A percentile compares a stretch with the other conserved stretches of the same genome.
phyloP scores from a whole-genome alignment of 64 coral and sea anemone genomes.

The Montipora efflorescens region DNA sequence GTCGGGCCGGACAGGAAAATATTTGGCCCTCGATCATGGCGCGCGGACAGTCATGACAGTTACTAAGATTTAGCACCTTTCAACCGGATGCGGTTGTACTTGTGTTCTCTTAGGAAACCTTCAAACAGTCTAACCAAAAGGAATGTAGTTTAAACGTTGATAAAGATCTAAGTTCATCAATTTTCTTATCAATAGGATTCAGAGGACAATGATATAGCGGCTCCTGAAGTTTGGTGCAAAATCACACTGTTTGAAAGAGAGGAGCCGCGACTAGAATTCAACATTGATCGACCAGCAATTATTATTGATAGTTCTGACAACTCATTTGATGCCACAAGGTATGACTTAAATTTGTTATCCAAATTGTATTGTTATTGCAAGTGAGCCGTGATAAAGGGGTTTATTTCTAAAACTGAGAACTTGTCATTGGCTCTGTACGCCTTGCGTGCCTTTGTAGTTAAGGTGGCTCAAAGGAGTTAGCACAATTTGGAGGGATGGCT shows the following conservation, averaged over 20 bases:
- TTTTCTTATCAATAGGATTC: background rate
- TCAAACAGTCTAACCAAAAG: too few relatives aligned
- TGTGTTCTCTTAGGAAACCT: too few relatives aligned
- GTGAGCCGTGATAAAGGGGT: too few relatives aligned
- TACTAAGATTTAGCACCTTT: too few relatives aligned
- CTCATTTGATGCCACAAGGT: slow-evolving; percentile 76
- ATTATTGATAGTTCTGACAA: slow-evolving; percentile 71
- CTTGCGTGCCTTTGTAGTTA: too few relatives aligned
- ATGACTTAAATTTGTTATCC: background rate
- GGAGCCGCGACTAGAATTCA: slow-evolving; percentile 38
- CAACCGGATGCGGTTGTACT: too few relatives aligned
- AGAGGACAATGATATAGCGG: slow-evolving; percentile 4
- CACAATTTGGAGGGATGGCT: background rate
- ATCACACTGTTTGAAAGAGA: slow-evolving; percentile 73
- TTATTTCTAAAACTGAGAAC: too few relatives aligned
- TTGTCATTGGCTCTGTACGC: too few relatives aligned
- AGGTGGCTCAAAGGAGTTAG: background rate
- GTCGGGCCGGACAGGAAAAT: too few relatives aligned
- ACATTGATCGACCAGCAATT: slow-evolving; percentile 56
- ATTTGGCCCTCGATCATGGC: too few relatives aligned
- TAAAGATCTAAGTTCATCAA: background rate
- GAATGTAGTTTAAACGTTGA: too few relatives aligned
- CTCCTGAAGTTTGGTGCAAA: slow-evolving; percentile 62
- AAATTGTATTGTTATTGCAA: slow-evolving; percentile 25
- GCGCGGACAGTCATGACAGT: too few relatives aligned